Percentiles rank a stretch among this genome's conserved stretches.
These are phyloP conservation scores for Parasteatoda lunata DNA, from an alignment of 2,888 invertebrate species.

Conservation along the genomic window DNA sequence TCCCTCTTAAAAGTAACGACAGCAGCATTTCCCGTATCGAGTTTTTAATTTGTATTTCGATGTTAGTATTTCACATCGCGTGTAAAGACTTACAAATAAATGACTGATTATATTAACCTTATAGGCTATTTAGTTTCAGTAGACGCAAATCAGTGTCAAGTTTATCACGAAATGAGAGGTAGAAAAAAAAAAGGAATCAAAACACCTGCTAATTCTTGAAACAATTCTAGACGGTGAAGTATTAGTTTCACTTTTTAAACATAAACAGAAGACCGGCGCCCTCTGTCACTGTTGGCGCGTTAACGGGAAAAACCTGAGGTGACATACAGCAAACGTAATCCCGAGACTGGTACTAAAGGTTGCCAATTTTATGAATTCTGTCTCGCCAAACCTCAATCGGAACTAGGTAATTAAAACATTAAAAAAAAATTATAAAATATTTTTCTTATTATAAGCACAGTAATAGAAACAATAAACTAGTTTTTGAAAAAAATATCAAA, in stretches of 20 bases:
- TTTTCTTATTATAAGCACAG: too few species aligned
- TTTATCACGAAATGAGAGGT: not conserved
- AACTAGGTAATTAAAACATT: too few species aligned
- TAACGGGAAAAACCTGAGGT: conserved; percentile 57
- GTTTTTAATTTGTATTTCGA: not conserved
- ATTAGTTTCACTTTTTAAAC: conserved; percentile 16
- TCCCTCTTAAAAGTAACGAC: too few species aligned
- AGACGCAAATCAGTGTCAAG: not conserved
- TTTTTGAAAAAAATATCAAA: too few species aligned
- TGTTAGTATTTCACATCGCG: too few species aligned
- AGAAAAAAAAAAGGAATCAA: not conserved
- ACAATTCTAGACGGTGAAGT: conserved; percentile 23
- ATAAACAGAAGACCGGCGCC: conserved; percentile 10
- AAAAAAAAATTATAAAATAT: too few species aligned
- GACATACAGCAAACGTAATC: not conserved
- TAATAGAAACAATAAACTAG: too few species aligned
- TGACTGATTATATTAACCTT: too few species aligned
- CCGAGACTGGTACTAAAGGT: conserved; percentile 34
- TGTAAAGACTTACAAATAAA: too few species aligned
- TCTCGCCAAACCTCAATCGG: not conserved
- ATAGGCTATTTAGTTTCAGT: not conserved
- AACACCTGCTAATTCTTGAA: conserved; percentile 18
- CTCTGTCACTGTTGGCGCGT: conserved; percentile 7
- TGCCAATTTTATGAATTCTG: not conserved
- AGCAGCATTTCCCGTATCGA: not conserved